These are phyloP conservation scores for Drosophila bocki DNA, from an alignment of 1,140 invertebrate genomes.

Conservation along the genomic window DNA sequence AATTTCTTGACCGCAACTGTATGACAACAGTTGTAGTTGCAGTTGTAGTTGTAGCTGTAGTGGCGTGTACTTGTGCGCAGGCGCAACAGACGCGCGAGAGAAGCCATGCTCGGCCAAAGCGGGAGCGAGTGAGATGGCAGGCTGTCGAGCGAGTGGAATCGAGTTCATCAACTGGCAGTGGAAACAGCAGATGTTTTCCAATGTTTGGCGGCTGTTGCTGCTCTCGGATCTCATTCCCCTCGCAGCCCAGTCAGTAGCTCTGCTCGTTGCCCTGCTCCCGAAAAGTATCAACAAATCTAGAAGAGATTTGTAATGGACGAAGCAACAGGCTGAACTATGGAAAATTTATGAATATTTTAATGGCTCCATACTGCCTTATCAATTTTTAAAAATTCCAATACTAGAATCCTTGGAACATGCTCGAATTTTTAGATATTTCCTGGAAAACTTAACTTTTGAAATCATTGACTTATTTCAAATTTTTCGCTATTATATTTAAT, in stretches of 20 bases:
- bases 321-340: constrained; percentile 14
- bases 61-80: constrained; percentile 70
- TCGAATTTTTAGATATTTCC: too few relatives aligned
- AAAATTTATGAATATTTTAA: background rate
- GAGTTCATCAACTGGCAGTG: constrained; percentile 79
- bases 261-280: constrained; percentile 1
- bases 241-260: constrained; percentile 1
- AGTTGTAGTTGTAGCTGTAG: constrained; percentile 18
- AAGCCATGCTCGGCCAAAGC: constrained; percentile 29
- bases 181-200: constrained; percentile 78
- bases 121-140: constrained; percentile 24
- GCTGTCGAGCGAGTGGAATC: constrained; percentile 43
- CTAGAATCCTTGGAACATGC: background rate
- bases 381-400: background rate
- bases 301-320: constrained; percentile 39
- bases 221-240: constrained; percentile 27
- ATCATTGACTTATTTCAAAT: background rate
- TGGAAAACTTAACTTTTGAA: background rate
- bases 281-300: constrained; percentile 26
- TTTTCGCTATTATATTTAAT: background rate
- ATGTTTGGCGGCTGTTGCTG: constrained; percentile 77
- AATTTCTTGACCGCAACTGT: constrained; percentile 10
- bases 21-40: constrained; percentile 1
- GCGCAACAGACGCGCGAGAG: constrained; percentile 72
- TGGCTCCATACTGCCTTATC: background rate